Evolutionary conservation across 1,140 invertebrate species (phyloP).

Genomic region (Drosophila bipectinata): DNA sequence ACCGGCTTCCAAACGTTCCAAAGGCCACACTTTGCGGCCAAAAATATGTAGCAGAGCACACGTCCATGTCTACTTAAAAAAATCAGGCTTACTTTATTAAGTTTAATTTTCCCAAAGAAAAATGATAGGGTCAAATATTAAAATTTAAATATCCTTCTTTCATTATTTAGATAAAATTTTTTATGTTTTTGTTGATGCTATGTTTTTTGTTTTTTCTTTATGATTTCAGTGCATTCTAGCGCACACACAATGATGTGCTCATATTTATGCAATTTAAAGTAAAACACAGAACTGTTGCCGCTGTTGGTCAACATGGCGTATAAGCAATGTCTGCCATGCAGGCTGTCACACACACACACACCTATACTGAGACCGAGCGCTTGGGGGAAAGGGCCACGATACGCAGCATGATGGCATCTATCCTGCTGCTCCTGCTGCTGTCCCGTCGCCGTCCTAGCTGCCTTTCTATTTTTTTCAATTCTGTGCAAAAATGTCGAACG

Average conservation of each 20-base stretch:
- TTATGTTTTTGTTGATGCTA: too few relatives aligned
- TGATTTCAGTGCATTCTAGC: slow-evolving; percentile 2
- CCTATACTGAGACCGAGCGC: not conserved
- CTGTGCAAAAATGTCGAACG: slow-evolving; percentile 76
- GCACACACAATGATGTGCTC: slow-evolving; percentile 41
- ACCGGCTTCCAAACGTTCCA: slow-evolving; percentile 31
- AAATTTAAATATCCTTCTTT: too few relatives aligned
- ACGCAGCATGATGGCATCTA: slow-evolving; percentile 53
- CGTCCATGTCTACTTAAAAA: slow-evolving; percentile 23
- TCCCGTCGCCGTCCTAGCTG: slow-evolving; percentile 11
- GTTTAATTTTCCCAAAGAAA: not conserved
- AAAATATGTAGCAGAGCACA: slow-evolving; percentile 58
- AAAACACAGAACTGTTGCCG: slow-evolving; percentile 75
- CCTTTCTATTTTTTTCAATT: slow-evolving; percentile 65
- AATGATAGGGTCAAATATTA: too few relatives aligned
- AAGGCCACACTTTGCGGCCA: slow-evolving; percentile 75
- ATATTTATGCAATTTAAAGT: slow-evolving; percentile 82
- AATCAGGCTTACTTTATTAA: slow-evolving; percentile 7
- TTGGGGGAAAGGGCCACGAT: slow-evolving; percentile 1
- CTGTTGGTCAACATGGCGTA: slow-evolving; percentile 76
- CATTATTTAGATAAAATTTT: too few relatives aligned
- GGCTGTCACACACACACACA: slow-evolving; percentile 44
- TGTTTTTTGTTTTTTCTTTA: too few relatives aligned
- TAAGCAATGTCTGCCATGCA: slow-evolving; percentile 62
- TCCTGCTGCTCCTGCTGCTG: slow-evolving; percentile 27